Evolutionary conservation across 1,140 invertebrate species (phyloP).

Genomic region (Campodea augens): DNA sequence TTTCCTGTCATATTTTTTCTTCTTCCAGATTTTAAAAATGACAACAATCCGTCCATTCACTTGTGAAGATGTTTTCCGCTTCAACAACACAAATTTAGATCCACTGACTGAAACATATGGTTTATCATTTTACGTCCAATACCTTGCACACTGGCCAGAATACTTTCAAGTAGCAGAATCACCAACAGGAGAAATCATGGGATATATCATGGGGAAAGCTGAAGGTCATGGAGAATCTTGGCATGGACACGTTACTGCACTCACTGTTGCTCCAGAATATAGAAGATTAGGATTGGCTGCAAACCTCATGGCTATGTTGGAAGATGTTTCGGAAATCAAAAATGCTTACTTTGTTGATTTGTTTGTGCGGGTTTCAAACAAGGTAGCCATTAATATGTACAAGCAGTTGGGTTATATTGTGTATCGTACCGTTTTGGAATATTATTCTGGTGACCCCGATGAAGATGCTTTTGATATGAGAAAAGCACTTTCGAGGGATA

Average conservation of each 20-base stretch:
- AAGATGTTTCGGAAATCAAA: slow-evolving; percentile 95
- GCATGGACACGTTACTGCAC: slow-evolving; percentile 97
- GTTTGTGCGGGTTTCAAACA: slow-evolving; percentile 94
- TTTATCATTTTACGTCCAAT: slow-evolving; percentile 92
- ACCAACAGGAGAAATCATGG: slow-evolving; percentile 88
- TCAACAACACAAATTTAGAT: slow-evolving; percentile 93
- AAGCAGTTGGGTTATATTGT: slow-evolving; percentile 90
- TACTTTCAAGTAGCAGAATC: slow-evolving; percentile 94
- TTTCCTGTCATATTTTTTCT: background rate
- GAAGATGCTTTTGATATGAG: slow-evolving; percentile 96
- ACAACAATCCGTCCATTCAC: slow-evolving; percentile 81
- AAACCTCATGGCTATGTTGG: slow-evolving; percentile 84
- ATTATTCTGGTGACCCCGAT: slow-evolving; percentile 91
- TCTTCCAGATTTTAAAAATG: slow-evolving; percentile 35
- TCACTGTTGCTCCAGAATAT: slow-evolving; percentile 90
- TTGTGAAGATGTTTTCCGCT: slow-evolving; percentile 85
- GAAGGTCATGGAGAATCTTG: slow-evolving; percentile 88
- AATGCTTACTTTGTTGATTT: slow-evolving; percentile 95
- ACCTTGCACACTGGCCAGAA: slow-evolving; percentile 96
- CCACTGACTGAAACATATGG: slow-evolving; percentile 95
- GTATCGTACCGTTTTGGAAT: slow-evolving; percentile 87
- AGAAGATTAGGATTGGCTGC: slow-evolving; percentile 77
- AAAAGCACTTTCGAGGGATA: slow-evolving; percentile 85
- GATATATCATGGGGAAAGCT: slow-evolving; percentile 98
- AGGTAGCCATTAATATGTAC: slow-evolving; percentile 96